phyloP scores from a whole-genome alignment of 64 coral and sea anemone species.

The Stichodactyla helianthus region DNA sequence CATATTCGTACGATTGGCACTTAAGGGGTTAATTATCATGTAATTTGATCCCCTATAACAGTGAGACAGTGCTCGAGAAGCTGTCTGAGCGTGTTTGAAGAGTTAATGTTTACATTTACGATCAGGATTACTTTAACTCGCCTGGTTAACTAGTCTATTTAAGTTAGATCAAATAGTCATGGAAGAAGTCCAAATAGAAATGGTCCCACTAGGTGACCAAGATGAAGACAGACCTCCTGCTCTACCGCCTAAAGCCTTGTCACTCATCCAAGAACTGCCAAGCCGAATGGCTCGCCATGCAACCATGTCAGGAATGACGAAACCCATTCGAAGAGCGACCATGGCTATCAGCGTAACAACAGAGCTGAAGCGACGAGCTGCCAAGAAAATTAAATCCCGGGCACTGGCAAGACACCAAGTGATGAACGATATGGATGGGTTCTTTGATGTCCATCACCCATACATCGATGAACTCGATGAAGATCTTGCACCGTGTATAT shows the following conservation, averaged over 20 bases:
- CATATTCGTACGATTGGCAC: too few species aligned
- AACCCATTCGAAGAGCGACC: slow-evolving; percentile 3
- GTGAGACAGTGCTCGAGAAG: not conserved
- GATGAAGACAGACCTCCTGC: slow-evolving; percentile 4
- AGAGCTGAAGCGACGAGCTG: slow-evolving; percentile 26
- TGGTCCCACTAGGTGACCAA: not conserved
- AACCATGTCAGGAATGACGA: slow-evolving; percentile 28
- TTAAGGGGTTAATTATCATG: too few species aligned
- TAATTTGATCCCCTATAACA: not conserved
- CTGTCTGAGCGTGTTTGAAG: not conserved
- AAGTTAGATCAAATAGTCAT: not conserved
- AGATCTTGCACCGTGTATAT: slow-evolving; percentile 4
- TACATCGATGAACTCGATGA: slow-evolving; percentile 28
- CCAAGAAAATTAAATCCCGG: slow-evolving; percentile 20
- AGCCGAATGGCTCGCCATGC: slow-evolving; percentile 48
- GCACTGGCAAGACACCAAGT: not conserved
- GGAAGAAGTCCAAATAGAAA: not conserved
- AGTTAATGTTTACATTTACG: not conserved
- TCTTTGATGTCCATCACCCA: not conserved
- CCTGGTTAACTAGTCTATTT: not conserved
- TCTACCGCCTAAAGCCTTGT: slow-evolving; percentile 6
- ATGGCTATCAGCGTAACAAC: not conserved
- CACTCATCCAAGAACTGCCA: slow-evolving; percentile 34
- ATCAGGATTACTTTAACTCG: not conserved
- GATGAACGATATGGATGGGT: not conserved